Evolutionary conservation across 1,140 invertebrate genomes (phyloP).

Genomic region (Coboldia fuscipes): DNA sequence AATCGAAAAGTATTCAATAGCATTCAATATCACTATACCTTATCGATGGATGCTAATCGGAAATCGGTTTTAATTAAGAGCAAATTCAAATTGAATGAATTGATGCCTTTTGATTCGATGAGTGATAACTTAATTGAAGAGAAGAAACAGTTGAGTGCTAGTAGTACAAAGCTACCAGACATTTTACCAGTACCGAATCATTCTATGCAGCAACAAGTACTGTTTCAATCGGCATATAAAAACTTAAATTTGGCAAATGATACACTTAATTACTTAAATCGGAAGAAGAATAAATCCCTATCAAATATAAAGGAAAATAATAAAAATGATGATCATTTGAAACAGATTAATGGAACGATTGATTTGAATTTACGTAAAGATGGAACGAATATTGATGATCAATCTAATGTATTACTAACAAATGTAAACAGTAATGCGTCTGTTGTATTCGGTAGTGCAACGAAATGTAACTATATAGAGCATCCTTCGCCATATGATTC

Average conservation of each 20-base stretch:
- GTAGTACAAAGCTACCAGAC: too few species aligned
- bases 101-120: neutral
- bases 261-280: too few species aligned
- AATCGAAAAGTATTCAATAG: conserved; percentile 1
- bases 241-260: too few species aligned
- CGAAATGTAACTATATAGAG: too few species aligned
- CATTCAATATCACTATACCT: neutral
- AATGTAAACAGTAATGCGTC: conserved; percentile 2
- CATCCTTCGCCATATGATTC: neutral
- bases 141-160: neutral
- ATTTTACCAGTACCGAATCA: too few species aligned
- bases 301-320: too few species aligned
- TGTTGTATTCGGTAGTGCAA: too few species aligned
- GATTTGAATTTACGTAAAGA: conserved; percentile 5
- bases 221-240: too few species aligned
- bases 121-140: neutral
- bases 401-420: neutral
- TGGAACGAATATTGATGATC: conserved; percentile 1
- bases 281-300: too few species aligned
- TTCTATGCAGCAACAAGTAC: too few species aligned
- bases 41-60: conserved; percentile 13
- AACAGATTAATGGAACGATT: neutral
- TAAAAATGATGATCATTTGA: neutral
- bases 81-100: neutral
- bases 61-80: conserved; percentile 7